Evolutionary conservation across 2,888 invertebrate species (phyloP).

Genomic region (Protonemura montana): DNA sequence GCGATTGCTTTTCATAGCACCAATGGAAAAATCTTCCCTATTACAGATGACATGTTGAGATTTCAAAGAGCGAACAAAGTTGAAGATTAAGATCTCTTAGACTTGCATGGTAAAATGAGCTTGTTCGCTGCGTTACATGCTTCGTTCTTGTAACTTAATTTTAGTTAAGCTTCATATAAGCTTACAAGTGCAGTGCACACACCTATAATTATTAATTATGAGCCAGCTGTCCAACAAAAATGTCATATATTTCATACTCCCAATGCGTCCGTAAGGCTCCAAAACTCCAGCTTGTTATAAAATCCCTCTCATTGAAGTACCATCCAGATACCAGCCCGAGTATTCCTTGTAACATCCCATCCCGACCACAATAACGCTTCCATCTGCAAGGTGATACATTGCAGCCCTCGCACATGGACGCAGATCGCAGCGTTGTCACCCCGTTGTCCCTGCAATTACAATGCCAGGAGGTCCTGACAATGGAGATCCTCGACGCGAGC

Average conservation of each 20-base stretch:
- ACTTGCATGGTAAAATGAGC: not conserved
- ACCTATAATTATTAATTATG: not conserved
- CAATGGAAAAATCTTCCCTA: not conserved
- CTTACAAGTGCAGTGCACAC: not conserved
- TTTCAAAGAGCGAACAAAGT: not conserved
- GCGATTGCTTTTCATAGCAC: not conserved
- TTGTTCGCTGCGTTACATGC: not conserved
- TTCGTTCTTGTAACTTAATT: not conserved
- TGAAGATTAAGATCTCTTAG: not conserved
- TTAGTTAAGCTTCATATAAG: too few species aligned
- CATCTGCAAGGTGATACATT: not conserved
- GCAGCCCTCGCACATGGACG: not conserved
- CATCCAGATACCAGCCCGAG: not conserved
- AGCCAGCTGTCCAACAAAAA: too few species aligned
- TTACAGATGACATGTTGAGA: not conserved
- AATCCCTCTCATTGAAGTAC: not conserved
- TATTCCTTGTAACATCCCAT: not conserved
- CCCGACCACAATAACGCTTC: not conserved
- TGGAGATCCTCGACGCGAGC: constrained; percentile 34
- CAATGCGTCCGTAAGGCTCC: not conserved
- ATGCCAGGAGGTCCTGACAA: constrained; percentile 34
- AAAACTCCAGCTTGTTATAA: not conserved
- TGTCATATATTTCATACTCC: too few species aligned
- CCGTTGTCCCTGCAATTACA: constrained; percentile 31
- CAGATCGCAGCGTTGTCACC: not conserved